Conservation (phyloP, 1,140 invertebrate species). For the Dendrolimus kikuchii region DNA sequence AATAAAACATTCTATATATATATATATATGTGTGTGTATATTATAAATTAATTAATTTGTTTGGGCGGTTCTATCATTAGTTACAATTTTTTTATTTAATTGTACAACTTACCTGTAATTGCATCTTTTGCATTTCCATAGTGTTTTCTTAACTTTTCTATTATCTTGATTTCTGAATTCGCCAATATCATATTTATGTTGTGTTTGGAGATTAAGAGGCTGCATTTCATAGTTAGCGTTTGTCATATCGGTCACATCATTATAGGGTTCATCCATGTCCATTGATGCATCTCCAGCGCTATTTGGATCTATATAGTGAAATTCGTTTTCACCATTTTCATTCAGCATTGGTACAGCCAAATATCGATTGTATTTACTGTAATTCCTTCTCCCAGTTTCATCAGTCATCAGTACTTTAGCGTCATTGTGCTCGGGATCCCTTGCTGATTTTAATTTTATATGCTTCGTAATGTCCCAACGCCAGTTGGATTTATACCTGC, state of each 20-base stretch:
- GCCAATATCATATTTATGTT: constrained; percentile 35
- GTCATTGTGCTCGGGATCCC: constrained; percentile 84
- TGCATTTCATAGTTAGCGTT: constrained; percentile 47
- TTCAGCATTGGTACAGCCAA: constrained; percentile 80
- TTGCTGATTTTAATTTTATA: constrained; percentile 89
- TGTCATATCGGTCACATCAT: constrained; percentile 34
- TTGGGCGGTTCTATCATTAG: no score
- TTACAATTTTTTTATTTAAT: neutral
- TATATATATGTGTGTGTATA: neutral
- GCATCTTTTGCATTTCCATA: constrained; percentile 87
- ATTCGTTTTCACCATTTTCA: constrained; percentile 63
- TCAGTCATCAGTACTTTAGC: constrained; percentile 91
- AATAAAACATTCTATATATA: constrained; percentile 8
- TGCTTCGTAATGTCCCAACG: constrained; percentile 97
- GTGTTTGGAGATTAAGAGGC: constrained; percentile 61
- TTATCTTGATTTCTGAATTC: constrained; percentile 44
- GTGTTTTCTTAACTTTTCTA: constrained; percentile 64
- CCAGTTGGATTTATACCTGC: constrained; percentile 95
- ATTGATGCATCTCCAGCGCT: constrained; percentile 38
- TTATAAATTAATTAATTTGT: no score
- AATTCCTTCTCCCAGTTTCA: constrained; percentile 91
- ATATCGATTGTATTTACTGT: constrained; percentile 93
- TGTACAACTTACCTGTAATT: constrained; percentile 79
- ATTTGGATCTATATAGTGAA: constrained; percentile 54
- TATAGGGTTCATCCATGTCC: constrained; percentile 43